These are phyloP conservation scores for Nasonia giraulti DNA, from an alignment of 1,140 invertebrate species.

Conservation along the genomic window DNA sequence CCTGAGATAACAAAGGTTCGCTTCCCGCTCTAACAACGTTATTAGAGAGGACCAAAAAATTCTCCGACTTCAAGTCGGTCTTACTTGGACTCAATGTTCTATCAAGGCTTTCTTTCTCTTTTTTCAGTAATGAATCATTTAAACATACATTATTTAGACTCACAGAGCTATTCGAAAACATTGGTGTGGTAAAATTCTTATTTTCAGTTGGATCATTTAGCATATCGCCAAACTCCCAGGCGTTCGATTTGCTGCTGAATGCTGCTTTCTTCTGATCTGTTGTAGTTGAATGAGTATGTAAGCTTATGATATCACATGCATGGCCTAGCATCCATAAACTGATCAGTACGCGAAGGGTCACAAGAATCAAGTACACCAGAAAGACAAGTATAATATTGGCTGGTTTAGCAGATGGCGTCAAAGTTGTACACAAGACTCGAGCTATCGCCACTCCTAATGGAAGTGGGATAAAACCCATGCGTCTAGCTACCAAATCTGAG, in stretches of 20 bases:
- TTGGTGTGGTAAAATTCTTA: constrained; percentile 77
- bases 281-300: constrained; percentile 78
- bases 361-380: constrained; percentile 86
- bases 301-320: constrained; percentile 89
- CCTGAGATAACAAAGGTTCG: constrained; percentile 63
- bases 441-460: constrained; percentile 94
- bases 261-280: neutral
- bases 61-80: constrained; percentile 44
- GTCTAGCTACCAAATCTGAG: constrained; percentile 93
- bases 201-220: constrained; percentile 64
- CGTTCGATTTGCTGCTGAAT: neutral
- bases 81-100: constrained; percentile 41
- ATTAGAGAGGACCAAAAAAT: constrained; percentile 56
- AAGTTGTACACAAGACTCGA: constrained; percentile 86
- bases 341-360: constrained; percentile 88
- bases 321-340: constrained; percentile 92
- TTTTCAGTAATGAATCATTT: constrained; percentile 81
- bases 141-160: constrained; percentile 86
- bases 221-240: constrained; percentile 18
- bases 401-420: constrained; percentile 76
- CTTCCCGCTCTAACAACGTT: constrained; percentile 64
- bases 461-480: constrained; percentile 98
- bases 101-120: constrained; percentile 54
- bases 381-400: constrained; percentile 83
- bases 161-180: constrained; percentile 93